Conservation (phyloP, 1,140 invertebrate genomes). For the Phenacoccus solenopsis region DNA sequence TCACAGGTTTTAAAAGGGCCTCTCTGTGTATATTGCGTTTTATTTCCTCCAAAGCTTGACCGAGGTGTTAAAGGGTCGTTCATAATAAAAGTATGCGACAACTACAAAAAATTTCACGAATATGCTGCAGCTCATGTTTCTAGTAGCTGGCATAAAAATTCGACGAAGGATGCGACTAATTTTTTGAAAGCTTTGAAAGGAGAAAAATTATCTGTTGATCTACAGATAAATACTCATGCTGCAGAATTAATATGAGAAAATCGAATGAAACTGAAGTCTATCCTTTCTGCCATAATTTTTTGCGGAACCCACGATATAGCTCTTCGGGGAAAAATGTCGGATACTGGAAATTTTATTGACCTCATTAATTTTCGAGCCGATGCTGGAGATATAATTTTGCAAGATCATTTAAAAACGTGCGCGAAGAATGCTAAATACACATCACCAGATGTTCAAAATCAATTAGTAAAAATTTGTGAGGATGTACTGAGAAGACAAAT, state of each 20-base stretch:
- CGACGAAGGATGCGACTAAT: slow-evolving; percentile 22
- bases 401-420: slow-evolving; percentile 22
- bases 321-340: slow-evolving; percentile 24
- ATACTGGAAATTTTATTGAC: slow-evolving; percentile 26
- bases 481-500: slow-evolving; percentile 25
- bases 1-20: slow-evolving; percentile 28
- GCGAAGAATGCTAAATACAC: slow-evolving; percentile 26
- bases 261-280: slow-evolving; percentile 24
- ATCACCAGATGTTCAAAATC: slow-evolving; percentile 29
- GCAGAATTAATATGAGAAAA: slow-evolving; percentile 21
- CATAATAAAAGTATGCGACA: slow-evolving; percentile 23
- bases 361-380: slow-evolving; percentile 25
- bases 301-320: slow-evolving; percentile 28
- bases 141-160: slow-evolving; percentile 23
- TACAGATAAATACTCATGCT: slow-evolving; percentile 23
- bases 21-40: slow-evolving; percentile 26
- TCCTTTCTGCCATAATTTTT: slow-evolving; percentile 28
- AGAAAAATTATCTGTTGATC: slow-evolving; percentile 21
- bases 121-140: slow-evolving; percentile 23
- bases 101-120: slow-evolving; percentile 27
- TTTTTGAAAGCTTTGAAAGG: slow-evolving; percentile 26
- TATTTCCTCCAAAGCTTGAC: slow-evolving; percentile 24
- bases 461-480: slow-evolving; percentile 26
- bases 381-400: slow-evolving; percentile 24
- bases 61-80: slow-evolving; percentile 25